Base-by-base conservation (phyloP, 1,140 invertebrate species). In the Leptopilina boulardi region DNA sequence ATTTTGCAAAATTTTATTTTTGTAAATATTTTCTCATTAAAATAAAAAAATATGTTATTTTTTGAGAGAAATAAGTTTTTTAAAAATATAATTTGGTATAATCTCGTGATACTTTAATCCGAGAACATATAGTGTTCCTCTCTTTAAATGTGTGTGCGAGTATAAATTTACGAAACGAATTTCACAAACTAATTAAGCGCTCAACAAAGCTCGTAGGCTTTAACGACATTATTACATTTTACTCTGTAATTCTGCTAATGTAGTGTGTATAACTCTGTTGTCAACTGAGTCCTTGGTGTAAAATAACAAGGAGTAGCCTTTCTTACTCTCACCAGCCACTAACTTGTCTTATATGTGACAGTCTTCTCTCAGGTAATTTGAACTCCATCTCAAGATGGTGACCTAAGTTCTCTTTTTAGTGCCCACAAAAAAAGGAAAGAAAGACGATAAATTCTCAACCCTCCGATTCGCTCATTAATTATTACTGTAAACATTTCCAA, bases 221-320 rank as follows among this genome's bases (percentile, higher is more conserved):
- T 51, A 51, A n/a, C 3, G 47, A 51, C 47, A n/a, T 51, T 51
- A 51, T 51, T 51, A 18, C n/a, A 51, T 51, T 51, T 51, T 18
- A 51, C 47, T 18, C 15, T 51, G 47, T 51, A 51, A 51, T 51
- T 51, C 47, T 51, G 15, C 47, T n/a, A 51, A 51, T 51, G 47
- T 51, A 38, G 34, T 38, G 9, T 18, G 41, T 11, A 42, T 42
- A 42, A 42, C 41, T 42, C 13, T 42, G 15, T 51, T 51, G 47
- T 51, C 15, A 51, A 51, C 15, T 18, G 47, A 51, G 47, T n/a
- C 47, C 15, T n/a, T 18, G n/a, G 47, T 51, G 15, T 51, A 51
- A 51, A n/a, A 51, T 51, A 51, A 51, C 47, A 51, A 51, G 47
- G 47, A 51, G n/a, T 51, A 51, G 47, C n/a, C 47, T 18, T 51